These are phyloP conservation scores for Oenanthe oenanthe DNA, from an alignment of 2,113 vertebrate species.

Conservation along the genomic window DNA sequence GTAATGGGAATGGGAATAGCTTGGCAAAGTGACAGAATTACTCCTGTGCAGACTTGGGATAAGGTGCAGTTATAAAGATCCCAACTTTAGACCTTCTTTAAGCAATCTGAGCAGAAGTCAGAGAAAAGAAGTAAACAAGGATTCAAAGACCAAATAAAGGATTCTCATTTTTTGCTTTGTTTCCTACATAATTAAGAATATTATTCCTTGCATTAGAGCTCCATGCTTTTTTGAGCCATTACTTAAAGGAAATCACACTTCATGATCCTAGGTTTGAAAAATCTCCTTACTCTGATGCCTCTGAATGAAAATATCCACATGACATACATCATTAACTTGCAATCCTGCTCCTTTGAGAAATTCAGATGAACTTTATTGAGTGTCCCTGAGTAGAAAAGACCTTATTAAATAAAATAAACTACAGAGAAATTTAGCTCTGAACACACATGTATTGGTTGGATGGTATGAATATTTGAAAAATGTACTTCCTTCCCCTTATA, in stretches of 20 bases:
- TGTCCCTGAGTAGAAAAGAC: background rate
- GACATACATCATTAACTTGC: background rate
- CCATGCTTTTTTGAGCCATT: background rate
- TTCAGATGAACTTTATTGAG: background rate
- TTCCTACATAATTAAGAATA: background rate
- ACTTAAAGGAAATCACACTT: background rate
- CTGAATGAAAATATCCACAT: background rate
- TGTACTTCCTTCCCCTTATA: background rate
- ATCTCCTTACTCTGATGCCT: background rate
- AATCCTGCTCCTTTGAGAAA: background rate
- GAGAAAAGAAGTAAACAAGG: background rate
- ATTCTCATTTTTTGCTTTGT: background rate
- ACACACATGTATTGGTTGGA: background rate
- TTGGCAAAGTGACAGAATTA: background rate
- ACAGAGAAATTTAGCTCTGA: background rate
- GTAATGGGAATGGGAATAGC: no score
- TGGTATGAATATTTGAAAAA: conserved; percentile 24
- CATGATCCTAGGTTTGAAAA: background rate
- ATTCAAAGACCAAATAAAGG: background rate
- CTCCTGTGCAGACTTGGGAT: background rate
- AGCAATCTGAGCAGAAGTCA: background rate
- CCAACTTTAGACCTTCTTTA: background rate
- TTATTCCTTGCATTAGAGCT: background rate
- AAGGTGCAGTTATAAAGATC: background rate
- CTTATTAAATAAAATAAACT: background rate